phyloP scores from a whole-genome alignment of 2,888 invertebrate species.

The Pollenia angustigena region DNA sequence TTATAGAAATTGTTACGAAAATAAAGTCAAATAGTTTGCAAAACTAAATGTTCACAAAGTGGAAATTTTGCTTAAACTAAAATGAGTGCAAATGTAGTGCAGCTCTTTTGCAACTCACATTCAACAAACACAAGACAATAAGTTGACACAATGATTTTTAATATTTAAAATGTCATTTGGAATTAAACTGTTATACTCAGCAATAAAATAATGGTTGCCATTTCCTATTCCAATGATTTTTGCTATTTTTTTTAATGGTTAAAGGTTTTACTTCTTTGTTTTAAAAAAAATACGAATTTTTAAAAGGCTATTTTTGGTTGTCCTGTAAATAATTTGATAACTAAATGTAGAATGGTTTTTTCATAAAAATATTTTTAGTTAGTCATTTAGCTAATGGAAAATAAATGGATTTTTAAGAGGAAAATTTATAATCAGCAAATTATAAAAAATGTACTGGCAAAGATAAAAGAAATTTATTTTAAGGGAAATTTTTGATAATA shows the following conservation, averaged over 20 bases:
- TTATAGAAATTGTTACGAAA: conserved; percentile 27
- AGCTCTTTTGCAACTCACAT: background rate
- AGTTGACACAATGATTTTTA: conserved; percentile 40
- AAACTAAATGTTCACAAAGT: conserved; percentile 52
- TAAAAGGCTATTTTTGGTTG: background rate
- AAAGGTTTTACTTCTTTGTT: background rate
- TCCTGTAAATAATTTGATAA: background rate
- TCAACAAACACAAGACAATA: background rate
- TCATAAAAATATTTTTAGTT: background rate
- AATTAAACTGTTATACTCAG: conserved; percentile 8
- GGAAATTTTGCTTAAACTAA: conserved; percentile 19
- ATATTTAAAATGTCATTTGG: conserved; percentile 51
- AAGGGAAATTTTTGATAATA: no score
- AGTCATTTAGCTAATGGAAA: conserved; percentile 48
- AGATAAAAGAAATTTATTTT: no score
- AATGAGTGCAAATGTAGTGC: conserved; percentile 1
- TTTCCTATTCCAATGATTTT: conserved; percentile 1
- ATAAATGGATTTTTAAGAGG: conserved; percentile 4
- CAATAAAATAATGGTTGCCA: conserved; percentile 3
- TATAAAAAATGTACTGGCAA: background rate
- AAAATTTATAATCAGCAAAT: background rate
- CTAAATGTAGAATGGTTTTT: background rate
- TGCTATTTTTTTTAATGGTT: background rate
- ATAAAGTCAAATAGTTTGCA: conserved; percentile 54
- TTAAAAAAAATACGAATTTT: background rate